Evolutionary conservation across 2,113 vertebrate species (phyloP), one percentile per base, ranked within the genome.

Genomic region (Rhinichthys klamathensis): DNA sequence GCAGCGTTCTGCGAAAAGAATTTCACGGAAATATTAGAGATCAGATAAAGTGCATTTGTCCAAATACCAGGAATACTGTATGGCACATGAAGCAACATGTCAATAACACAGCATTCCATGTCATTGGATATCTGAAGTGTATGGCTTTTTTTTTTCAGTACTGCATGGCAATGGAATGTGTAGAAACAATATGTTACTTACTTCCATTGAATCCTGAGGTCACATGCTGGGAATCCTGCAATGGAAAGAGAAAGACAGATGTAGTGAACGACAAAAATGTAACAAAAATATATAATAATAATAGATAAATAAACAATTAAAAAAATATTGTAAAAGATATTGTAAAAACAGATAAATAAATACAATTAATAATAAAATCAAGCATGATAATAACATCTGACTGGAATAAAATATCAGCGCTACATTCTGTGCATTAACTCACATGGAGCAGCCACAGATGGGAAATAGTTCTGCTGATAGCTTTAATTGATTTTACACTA

Each of bases 1-100:
- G 88, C 94, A 97, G 94, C 97, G 96, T 91, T 99, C 98, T 99
- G 94, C 90, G 96, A 96, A 93, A 96, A 87, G 90, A 90, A 63
- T 61, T 41, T 87, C 58, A 77, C 9, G 44, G 16, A 87, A 69
- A 87, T 90, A 87, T 93, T 88, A 93, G 89, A 91, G 86, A 67
- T 90, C 86, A 89, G 56, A 38, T 38, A 38, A 38, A 38, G 35
- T 38, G 77, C 77, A 44, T 23, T 11, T 4, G 4, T 15, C 6
- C 91, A 91, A 90, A 91, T 89, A 35, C 88, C 56, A 83, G 90
- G 86, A 93, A 86, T 92, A 30, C 30, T 30, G 30, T 30, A 91
- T 91, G 76, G 88, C 85, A 89, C 73, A 82, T 87, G 90, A 88
- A 80, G 90, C 69, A 91, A 90, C 79, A 83, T 92, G 86, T 87